Evolutionary conservation across 1,140 invertebrate species (phyloP), one percentile per base, ranked within the genome.

Genomic region (Pteromalus puparum): DNA sequence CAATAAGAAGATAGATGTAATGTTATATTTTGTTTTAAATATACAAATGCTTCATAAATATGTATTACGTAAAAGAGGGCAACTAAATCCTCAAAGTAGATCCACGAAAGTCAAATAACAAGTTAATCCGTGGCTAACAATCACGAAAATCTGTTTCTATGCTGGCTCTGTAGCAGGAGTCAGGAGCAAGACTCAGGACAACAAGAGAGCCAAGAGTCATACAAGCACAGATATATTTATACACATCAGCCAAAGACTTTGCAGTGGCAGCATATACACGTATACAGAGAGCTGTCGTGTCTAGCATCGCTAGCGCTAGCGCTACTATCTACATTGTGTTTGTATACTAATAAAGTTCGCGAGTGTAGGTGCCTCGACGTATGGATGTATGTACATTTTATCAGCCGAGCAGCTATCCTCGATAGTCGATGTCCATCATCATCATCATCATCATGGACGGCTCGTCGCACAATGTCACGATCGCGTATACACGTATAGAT

Each of bases 281-380:
- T n/a, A n/a, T n/a, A n/a, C n/a, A n/a, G n/a, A n/a, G n/a, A n/a
- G n/a, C n/a, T 78, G 74, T 72, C 38, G 15, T 26, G n/a, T 15
- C 65, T 34, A 68, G 70, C 46, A 53, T 75, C 67, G 48, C 18
- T 53, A 53, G 67, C n/a, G 67, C 24, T 70, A 70, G 7, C 24
- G 6, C 65, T 7, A 68, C 67, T 70, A 70, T 30, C 7, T 61
- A 61, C 18, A n/a, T n/a, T n/a, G 53, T 61, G 53, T 61, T 61
- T 75, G 72, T 75, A 42, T 82, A 61, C 81, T 53, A 82, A 76
- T 76, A 76, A 82, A 76, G 21, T 38, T 48, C 38, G 61, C 53
- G 42, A 61, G 81, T 76, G 61, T 67, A 1, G 3, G 30, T 34
- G 30, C 30, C 30, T 5, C 30, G 30, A 4, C 30, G 30, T 34